Percentiles rank a stretch among this genome's conserved stretches.
Evolutionary conservation across 2,888 invertebrate genomes (phyloP).

Genomic region (Nymphalis c-album): DNA sequence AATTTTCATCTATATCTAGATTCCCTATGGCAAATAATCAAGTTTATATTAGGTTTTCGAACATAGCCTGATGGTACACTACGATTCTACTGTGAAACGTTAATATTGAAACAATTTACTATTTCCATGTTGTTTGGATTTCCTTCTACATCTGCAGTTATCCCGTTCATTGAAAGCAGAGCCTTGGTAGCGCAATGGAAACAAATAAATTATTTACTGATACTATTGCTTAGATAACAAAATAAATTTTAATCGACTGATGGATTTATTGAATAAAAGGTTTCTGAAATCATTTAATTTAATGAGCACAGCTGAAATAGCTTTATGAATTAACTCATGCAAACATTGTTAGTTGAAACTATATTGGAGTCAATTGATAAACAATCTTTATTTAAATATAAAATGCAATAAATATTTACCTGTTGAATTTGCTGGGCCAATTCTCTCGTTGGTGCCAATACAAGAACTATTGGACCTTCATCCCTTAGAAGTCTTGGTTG

Average conservation of each 20-base stretch:
- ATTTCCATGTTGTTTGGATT: constrained; percentile 68
- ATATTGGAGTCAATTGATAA: constrained; percentile 4
- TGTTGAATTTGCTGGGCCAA: constrained; percentile 95
- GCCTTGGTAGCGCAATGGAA: constrained; percentile 70
- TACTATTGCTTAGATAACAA: constrained; percentile 12
- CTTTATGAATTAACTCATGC: constrained; percentile 20
- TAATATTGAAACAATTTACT: constrained; percentile 58
- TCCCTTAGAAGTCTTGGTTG: constrained; percentile 92
- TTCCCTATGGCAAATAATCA: constrained; percentile 16
- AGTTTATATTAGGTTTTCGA: constrained; percentile 67
- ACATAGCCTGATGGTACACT: constrained; percentile 74
- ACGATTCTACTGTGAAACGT: constrained; percentile 57
- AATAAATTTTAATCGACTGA: constrained; percentile 37
- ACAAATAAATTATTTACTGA: constrained; percentile 50
- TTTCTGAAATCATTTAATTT: constrained; percentile 34
- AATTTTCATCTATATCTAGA: too few species aligned
- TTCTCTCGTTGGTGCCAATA: constrained; percentile 94
- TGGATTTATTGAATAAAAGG: constrained; percentile 19
- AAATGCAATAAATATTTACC: constrained; percentile 60
- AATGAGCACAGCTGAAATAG: constrained; percentile 31
- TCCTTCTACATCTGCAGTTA: constrained; percentile 67
- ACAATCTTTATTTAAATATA: neutral
- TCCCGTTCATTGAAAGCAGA: constrained; percentile 76
- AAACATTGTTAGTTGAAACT: constrained; percentile 14
- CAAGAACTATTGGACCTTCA: constrained; percentile 96